These are phyloP conservation scores for Amblyornis subalaris DNA, from an alignment of 2,113 vertebrate genomes.

Conservation along the genomic window DNA sequence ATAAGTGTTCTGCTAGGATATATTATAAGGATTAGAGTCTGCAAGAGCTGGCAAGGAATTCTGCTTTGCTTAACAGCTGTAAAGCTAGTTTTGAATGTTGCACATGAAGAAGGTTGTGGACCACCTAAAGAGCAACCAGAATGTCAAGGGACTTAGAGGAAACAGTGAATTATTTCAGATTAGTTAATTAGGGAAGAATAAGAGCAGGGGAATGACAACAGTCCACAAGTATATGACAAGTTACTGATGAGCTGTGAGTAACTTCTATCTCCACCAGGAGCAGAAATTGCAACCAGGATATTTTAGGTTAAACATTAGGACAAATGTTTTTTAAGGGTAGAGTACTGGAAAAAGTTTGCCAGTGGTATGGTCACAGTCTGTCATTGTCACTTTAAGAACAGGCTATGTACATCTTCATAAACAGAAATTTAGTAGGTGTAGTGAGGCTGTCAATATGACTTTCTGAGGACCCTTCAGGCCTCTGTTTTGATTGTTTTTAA, in stretches of 20 bases:
- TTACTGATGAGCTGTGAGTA: background rate
- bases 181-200: background rate
- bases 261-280: background rate
- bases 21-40: background rate
- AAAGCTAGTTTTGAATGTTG: background rate
- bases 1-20: background rate
- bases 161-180: background rate
- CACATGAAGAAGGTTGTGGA: background rate
- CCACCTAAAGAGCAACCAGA: background rate
- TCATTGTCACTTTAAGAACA: background rate
- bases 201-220: background rate
- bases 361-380: background rate
- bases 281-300: background rate
- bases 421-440: background rate
- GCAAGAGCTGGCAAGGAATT: slow-evolving; percentile 8
- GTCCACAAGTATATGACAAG: background rate
- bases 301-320: background rate
- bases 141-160: background rate
- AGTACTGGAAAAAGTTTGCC: background rate
- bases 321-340: background rate
- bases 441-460: background rate
- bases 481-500: background rate
- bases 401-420: background rate
- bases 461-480: background rate
- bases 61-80: slow-evolving; percentile 1